phyloP scores from a whole-genome alignment of 2,888 invertebrate species.

The Empis livida region DNA sequence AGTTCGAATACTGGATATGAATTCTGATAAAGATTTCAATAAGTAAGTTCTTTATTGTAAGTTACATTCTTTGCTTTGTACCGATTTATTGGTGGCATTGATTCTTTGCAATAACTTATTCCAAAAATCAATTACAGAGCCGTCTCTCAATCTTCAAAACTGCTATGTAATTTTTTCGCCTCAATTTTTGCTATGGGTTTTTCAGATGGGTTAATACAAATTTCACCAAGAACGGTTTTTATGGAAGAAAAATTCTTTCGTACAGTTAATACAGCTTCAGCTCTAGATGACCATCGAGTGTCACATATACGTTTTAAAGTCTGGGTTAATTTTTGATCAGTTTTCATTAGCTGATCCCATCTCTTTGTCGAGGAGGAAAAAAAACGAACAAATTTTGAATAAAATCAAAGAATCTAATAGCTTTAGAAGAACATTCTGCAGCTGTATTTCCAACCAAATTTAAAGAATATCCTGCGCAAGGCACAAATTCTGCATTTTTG shows the following conservation, averaged over 20 bases:
- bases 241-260: not conserved
- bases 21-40: not conserved
- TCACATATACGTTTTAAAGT: not conserved
- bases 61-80: not conserved
- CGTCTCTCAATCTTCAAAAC: not conserved
- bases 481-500: not conserved
- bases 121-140: not conserved
- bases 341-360: not conserved
- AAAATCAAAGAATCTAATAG: not conserved
- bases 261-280: not conserved
- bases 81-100: not conserved
- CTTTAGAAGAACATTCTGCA: not conserved
- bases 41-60: not conserved
- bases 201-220: not conserved
- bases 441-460: not conserved
- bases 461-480: not conserved
- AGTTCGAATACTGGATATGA: not conserved
- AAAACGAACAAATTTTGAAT: conserved; percentile 1
- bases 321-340: not conserved
- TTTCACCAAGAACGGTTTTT: not conserved
- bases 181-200: not conserved
- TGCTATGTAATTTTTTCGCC: not conserved
- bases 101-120: not conserved
- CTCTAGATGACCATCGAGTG: not conserved
- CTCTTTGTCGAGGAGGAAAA: not conserved